Percentiles rank a stretch among this genome's conserved stretches.
Evolutionary conservation across 2,797 vertebrate genomes (phyloP).

Genomic region (Acanthopagrus latus): DNA sequence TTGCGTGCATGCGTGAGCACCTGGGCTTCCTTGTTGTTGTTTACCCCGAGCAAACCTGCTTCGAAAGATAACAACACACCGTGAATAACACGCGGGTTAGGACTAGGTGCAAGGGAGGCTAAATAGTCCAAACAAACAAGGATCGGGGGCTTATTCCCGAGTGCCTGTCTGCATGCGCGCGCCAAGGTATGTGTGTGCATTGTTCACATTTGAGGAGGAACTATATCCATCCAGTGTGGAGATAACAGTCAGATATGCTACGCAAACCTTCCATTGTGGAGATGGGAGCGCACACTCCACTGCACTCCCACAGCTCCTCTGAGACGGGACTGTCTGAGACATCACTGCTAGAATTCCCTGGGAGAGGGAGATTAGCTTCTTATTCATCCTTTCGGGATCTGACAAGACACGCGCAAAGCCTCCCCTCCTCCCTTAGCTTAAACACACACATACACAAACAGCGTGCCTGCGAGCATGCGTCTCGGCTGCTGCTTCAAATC

Average conservation of each 20-base stretch:
- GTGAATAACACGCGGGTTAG: constrained; percentile 20
- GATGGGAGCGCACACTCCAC: constrained; percentile 54
- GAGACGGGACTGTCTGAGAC: constrained; percentile 70
- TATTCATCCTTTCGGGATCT: constrained; percentile 79
- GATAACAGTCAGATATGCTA: constrained; percentile 61
- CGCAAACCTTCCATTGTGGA: constrained; percentile 56
- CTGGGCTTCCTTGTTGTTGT: constrained; percentile 18
- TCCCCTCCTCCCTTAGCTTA: constrained; percentile 31
- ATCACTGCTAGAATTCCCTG: constrained; percentile 73
- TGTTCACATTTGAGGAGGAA: constrained; percentile 51
- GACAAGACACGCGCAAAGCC: constrained; percentile 68
- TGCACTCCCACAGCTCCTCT: constrained; percentile 63
- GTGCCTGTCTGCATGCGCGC: constrained; percentile 10
- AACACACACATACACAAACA: constrained; percentile 67
- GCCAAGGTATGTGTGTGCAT: constrained; percentile 18
- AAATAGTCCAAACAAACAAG: constrained; percentile 43
- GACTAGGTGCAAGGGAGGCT: constrained; percentile 23
- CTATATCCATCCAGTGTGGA: constrained; percentile 31
- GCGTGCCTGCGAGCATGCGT: constrained; percentile 40
- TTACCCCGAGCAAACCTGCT: constrained; percentile 38
- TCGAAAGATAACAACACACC: constrained; percentile 47
- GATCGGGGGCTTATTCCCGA: constrained; percentile 7
- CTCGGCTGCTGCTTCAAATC: constrained; percentile 60
- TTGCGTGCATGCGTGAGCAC: not conserved
- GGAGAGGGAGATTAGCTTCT: constrained; percentile 80